phyloP scores from a whole-genome alignment of 30 jellyfish, hydroid and myxozoan species.

The Aurelia coerulea region DNA sequence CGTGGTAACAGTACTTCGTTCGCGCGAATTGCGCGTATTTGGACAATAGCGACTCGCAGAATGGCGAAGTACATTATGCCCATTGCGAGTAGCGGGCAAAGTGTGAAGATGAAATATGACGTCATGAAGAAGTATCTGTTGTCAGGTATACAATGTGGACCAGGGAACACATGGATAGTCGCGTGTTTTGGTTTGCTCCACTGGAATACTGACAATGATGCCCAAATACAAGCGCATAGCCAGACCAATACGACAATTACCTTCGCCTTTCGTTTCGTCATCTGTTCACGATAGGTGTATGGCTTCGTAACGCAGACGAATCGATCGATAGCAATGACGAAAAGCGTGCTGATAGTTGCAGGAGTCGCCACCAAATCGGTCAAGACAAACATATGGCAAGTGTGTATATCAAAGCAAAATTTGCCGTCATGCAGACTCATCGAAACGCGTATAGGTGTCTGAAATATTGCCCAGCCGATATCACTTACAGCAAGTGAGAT shows the following conservation, averaged over 20 bases:
- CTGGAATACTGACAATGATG: conserved; percentile 8
- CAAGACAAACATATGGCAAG: conserved; percentile 38
- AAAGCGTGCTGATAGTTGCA: conserved; percentile 56
- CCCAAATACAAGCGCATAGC: conserved; percentile 51
- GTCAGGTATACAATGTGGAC: conserved; percentile 41
- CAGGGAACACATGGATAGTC: background rate
- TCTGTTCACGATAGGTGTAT: conserved; percentile 27
- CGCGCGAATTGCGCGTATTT: conserved; percentile 58
- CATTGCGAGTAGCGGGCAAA: conserved; percentile 55
- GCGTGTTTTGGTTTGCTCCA: conserved; percentile 50
- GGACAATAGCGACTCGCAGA: conserved; percentile 56
- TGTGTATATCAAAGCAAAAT: conserved; percentile 33
- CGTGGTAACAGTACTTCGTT: conserved; percentile 11
- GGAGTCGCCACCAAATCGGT: conserved; percentile 52
- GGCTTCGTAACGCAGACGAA: conserved; percentile 57
- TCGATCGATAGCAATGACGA: conserved; percentile 65
- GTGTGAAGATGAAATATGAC: conserved; percentile 36
- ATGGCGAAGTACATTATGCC: conserved; percentile 57
- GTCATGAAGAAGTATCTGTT: conserved; percentile 49
- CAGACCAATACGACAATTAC: conserved; percentile 30
- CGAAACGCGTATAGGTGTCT: conserved; percentile 46
- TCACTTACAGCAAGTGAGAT: conserved; percentile 73
- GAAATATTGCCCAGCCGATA: conserved; percentile 45
- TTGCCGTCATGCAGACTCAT: conserved; percentile 9
- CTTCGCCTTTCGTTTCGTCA: conserved; percentile 47